Base-by-base conservation (phyloP, 2,113 vertebrate species). In the Phyllostomus discolor region DNA sequence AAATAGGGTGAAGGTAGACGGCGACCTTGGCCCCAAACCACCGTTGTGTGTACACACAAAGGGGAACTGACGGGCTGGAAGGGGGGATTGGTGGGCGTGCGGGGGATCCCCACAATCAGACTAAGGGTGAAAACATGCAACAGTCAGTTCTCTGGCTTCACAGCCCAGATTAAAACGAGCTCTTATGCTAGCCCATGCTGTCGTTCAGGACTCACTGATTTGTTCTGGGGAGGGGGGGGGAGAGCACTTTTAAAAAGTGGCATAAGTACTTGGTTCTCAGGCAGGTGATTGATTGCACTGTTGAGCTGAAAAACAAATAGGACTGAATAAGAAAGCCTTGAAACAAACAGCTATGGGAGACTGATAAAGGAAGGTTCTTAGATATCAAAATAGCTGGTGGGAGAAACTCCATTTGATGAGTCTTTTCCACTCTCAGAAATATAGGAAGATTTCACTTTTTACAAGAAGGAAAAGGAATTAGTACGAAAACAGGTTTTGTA, bases 401-500 rank as follows among this genome's bases (percentile, higher is more conserved):
- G 67, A 82, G 41, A 88, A 96, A 93, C 92, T 33, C 67, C 28
- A 26, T 85, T 87, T 57, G 70, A 80, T 95, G 82, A 62, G 15
- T 43, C 64, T 38, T 66, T 94, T 52, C 26, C 78, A 26, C 46
- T 95, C 35, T 43, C 75, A 92, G 76, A 91, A 82, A 66, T 72
- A 43, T 35, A 52, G 91, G 69, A 84, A 94, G 93, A 82, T 88
- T 91, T 85, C 72, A n/a, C 46, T 88, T 87, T 70, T 92, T 88
- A 57, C 72, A 84, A 46, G 43, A 86, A 96, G 76, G 96, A 94
- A 82, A 94, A 79, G 78, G 48, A 43, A 94, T 96, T 90, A 46
- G 80, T 52, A 76, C 69, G 84, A 95, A 95, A 96, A 95, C 87
- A 95, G 95, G 96, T 91, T 95, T 91, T 96, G 96, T 97, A 97